Evolutionary conservation across 2,797 vertebrate genomes (phyloP), one percentile per base, ranked within the genome.

Genomic region (Falco columbarius): DNA sequence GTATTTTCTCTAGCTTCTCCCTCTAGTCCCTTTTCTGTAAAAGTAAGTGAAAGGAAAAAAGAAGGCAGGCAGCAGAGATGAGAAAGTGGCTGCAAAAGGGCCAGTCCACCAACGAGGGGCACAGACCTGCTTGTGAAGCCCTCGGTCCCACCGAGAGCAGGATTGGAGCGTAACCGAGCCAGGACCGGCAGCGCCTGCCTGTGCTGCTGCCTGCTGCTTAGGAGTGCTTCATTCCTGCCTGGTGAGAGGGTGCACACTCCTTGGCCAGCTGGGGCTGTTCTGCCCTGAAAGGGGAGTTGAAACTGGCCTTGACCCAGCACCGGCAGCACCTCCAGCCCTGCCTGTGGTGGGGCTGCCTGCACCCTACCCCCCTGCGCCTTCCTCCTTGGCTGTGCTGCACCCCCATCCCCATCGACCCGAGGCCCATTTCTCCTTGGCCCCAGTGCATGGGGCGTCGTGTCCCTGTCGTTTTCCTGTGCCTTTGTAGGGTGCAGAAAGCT

Each of bases 371-470:
- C 32, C 17, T 46, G 21, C 0, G 1, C 26, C 32, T 42, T 11
- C 49, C 9, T 47, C 36, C 22, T 62, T 1, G 4, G 13, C 65
- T 42, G 9, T 51, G 61, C 71, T 2, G 1, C 14, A 3, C 82
- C 62, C 47, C 34, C 20, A 12, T 81, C 73, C 42, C 17, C 15
- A 21, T 77, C 47, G 44, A 18, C 18, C 5, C 0, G 0, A 63
- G 59, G 19, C 38, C 75, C 2, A 1, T 77, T 86, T 74, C 72
- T 73, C 47, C 3, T 6, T 49, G 55, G 55, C 44, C 66, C 7
- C 4, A 30, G 3, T 14, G 9, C 0, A 0, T 7, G 11, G 22
- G 9, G 19, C 7, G 1, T 70, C 0, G 0, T 0, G 0, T 81
- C 56, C 51, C 30, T 2, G 0, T 44, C 5, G 4, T 59, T 8